A percentile compares a stretch with the other conserved stretches of the same genome.
phyloP scores from a whole-genome alignment of 2,888 invertebrate genomes.

The Pedicia rivosa region DNA sequence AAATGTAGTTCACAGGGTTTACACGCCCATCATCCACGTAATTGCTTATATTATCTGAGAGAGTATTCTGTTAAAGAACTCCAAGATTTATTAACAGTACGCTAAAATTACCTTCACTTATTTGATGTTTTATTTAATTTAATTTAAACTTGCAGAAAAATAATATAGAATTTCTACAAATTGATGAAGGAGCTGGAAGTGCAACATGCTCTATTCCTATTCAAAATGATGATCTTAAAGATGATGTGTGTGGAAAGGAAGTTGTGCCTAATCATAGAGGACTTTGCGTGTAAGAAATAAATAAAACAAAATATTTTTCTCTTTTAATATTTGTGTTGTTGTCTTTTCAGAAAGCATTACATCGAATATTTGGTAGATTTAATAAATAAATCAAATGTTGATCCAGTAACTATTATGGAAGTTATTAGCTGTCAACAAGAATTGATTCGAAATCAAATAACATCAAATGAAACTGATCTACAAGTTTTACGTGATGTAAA shows the following conservation, averaged over 20 bases:
- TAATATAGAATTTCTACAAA: conserved; percentile 22
- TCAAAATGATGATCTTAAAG: conserved; percentile 74
- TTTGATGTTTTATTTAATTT: neutral
- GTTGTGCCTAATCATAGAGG: conserved; percentile 65
- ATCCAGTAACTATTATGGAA: conserved; percentile 80
- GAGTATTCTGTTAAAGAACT: conserved; percentile 92
- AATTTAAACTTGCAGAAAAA: too few relatives aligned
- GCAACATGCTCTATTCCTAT: conserved; percentile 65
- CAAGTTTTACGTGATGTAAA: too few relatives aligned
- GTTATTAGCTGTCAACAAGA: conserved; percentile 76
- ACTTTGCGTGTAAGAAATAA: conserved; percentile 62
- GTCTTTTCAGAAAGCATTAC: conserved; percentile 82
- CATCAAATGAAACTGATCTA: too few relatives aligned
- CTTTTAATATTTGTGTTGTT: too few relatives aligned
- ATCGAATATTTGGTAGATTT: conserved; percentile 85
- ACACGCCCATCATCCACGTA: conserved; percentile 89
- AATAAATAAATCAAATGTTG: conserved; percentile 68
- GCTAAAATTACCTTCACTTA: neutral
- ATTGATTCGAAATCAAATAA: too few relatives aligned
- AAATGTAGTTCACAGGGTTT: conserved; percentile 73
- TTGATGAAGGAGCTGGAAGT: conserved; percentile 20
- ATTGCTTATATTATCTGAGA: conserved; percentile 84
- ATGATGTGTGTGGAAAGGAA: conserved; percentile 68
- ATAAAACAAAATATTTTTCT: too few relatives aligned
- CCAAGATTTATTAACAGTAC: conserved; percentile 57